Percentiles rank a stretch among this genome's conserved stretches.
These are phyloP conservation scores for Xylophagus ater DNA, from an alignment of 2,888 invertebrate species.

Conservation along the genomic window DNA sequence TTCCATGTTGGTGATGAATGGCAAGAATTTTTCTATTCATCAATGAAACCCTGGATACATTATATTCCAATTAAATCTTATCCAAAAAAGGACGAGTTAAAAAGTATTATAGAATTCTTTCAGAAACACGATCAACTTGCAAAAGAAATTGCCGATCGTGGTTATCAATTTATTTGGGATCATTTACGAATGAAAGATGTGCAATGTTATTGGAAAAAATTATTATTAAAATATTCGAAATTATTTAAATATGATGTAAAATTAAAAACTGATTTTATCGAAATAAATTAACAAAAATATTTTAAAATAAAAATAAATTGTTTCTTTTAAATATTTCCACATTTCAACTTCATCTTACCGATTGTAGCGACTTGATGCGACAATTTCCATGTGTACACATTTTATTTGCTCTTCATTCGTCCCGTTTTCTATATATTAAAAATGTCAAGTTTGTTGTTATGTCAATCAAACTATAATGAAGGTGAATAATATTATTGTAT, in stretches of 20 bases:
- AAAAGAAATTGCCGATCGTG: conserved; percentile 67
- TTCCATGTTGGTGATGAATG: conserved; percentile 92
- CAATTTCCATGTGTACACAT: no score
- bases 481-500: conserved; percentile 2
- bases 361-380: no score
- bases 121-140: conserved; percentile 61
- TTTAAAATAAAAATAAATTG: no score
- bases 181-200: conserved; percentile 73
- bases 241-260: conserved; percentile 56
- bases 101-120: conserved; percentile 62
- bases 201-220: conserved; percentile 73
- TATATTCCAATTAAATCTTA: conserved; percentile 74
- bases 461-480: conserved; percentile 7
- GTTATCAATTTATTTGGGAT: conserved; percentile 71
- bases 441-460: conserved; percentile 12
- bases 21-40: conserved; percentile 89
- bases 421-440: neutral
- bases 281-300: conserved; percentile 29
- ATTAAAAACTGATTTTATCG: conserved; percentile 47
- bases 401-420: no score
- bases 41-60: conserved; percentile 89
- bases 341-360: no score
- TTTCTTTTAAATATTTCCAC: no score
- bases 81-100: conserved; percentile 56
- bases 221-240: conserved; percentile 63